Conservation (phyloP, 2,113 vertebrate species). For the Furnarius figulus region DNA sequence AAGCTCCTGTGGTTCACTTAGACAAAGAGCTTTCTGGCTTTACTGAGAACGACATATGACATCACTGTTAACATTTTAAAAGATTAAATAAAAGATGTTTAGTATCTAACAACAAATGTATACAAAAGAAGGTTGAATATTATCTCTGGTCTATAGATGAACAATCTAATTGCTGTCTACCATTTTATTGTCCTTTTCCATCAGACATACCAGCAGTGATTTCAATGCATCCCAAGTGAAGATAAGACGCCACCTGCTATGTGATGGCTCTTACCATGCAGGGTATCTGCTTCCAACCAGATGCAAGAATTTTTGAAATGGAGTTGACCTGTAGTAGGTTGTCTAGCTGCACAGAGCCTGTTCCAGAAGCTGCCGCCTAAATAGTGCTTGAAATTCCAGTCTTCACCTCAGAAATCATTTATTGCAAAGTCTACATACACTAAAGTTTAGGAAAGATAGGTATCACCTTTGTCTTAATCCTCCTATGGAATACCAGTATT, state of each 20-base stretch:
- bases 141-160: neutral
- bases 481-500: neutral
- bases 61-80: neutral
- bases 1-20: constrained; percentile 4
- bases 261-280: neutral
- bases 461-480: neutral
- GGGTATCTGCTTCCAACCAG: neutral
- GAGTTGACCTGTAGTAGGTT: neutral
- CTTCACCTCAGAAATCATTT: neutral
- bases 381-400: neutral
- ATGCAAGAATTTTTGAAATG: neutral
- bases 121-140: neutral
- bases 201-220: neutral
- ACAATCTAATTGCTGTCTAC: neutral
- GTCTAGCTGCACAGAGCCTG: neutral
- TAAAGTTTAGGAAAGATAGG: neutral
- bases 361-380: neutral
- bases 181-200: neutral
- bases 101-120: neutral
- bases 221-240: neutral
- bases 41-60: neutral
- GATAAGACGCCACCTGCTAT: neutral
- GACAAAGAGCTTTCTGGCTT: neutral
- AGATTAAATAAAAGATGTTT: neutral
- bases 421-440: neutral